Evolutionary conservation across 2,888 invertebrate species (phyloP).

Genomic region (Ochropleura plecta): DNA sequence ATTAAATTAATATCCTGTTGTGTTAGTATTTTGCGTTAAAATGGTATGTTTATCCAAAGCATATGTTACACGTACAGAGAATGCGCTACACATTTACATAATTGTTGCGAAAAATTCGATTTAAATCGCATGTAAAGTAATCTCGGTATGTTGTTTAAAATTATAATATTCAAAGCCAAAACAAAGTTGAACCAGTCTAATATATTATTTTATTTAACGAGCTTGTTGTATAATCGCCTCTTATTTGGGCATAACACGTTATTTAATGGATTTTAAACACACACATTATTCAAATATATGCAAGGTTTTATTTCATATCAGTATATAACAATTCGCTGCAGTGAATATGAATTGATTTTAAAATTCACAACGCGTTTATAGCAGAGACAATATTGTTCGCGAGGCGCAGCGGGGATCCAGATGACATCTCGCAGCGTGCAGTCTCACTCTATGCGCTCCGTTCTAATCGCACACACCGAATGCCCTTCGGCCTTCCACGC

Average conservation of each 20-base stretch:
- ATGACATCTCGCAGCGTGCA: conserved; percentile 90
- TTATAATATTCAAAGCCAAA: conserved; percentile 50
- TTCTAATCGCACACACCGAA: conserved; percentile 57
- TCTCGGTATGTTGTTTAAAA: conserved; percentile 31
- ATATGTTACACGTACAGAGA: conserved; percentile 15
- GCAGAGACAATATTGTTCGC: conserved; percentile 90
- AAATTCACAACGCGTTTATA: conserved; percentile 87
- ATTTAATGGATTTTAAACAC: conserved; percentile 69
- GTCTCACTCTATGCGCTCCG: conserved; percentile 80
- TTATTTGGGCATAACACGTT: conserved; percentile 71
- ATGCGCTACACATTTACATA: conserved; percentile 31
- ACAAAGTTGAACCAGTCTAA: conserved; percentile 58
- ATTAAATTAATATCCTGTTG: conserved; percentile 14
- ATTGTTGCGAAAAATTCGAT: conserved; percentile 33
- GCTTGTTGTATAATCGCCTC: conserved; percentile 64
- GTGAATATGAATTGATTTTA: conserved; percentile 88
- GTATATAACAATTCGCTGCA: conserved; percentile 76
- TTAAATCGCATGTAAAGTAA: conserved; percentile 39
- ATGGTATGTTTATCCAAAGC: conserved; percentile 25
- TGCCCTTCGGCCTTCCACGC: conserved; percentile 44
- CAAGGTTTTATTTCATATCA: conserved; percentile 72
- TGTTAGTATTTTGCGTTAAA: conserved; percentile 17
- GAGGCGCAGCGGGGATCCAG: conserved; percentile 87
- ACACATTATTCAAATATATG: conserved; percentile 67
- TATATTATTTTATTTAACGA: conserved; percentile 64